phyloP scores from a whole-genome alignment of 2,888 invertebrate species.

The Cheilosia soror region DNA sequence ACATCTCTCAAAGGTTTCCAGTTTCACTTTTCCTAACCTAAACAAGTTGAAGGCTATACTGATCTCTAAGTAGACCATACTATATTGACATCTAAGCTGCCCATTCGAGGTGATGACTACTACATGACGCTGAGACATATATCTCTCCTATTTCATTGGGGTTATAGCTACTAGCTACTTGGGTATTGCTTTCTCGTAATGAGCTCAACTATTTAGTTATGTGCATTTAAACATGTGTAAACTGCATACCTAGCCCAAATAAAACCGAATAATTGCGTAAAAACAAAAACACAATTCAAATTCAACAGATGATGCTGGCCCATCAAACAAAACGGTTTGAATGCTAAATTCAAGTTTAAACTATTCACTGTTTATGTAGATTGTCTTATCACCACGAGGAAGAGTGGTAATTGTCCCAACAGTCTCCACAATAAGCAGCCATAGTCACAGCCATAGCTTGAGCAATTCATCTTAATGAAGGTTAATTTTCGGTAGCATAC shows the following conservation, averaged over 20 bases:
- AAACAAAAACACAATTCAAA: too few relatives aligned
- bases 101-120: slow-evolving; percentile 48
- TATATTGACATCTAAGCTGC: slow-evolving; percentile 41
- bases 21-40: slow-evolving; percentile 53
- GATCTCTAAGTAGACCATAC: slow-evolving; percentile 38
- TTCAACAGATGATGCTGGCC: too few relatives aligned
- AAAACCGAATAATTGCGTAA: not conserved
- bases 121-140: not conserved
- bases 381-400: too few relatives aligned
- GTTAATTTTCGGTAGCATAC: slow-evolving; percentile 30
- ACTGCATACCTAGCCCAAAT: slow-evolving; percentile 6
- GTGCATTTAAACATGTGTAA: slow-evolving; percentile 1
- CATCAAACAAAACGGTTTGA: too few relatives aligned
- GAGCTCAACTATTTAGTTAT: slow-evolving; percentile 26
- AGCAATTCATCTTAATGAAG: slow-evolving; percentile 27
- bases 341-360: too few relatives aligned
- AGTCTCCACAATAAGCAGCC: too few relatives aligned
- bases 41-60: slow-evolving; percentile 62
- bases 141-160: not conserved
- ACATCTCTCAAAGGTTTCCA: slow-evolving; percentile 52
- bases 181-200: slow-evolving; percentile 43
- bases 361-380: too few relatives aligned
- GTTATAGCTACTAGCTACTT: not conserved
- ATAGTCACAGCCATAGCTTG: not conserved
- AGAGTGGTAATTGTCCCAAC: too few relatives aligned